These are phyloP conservation scores for Yponomeuta plumbellus DNA, from an alignment of 2,888 invertebrate species.

Conservation along the genomic window DNA sequence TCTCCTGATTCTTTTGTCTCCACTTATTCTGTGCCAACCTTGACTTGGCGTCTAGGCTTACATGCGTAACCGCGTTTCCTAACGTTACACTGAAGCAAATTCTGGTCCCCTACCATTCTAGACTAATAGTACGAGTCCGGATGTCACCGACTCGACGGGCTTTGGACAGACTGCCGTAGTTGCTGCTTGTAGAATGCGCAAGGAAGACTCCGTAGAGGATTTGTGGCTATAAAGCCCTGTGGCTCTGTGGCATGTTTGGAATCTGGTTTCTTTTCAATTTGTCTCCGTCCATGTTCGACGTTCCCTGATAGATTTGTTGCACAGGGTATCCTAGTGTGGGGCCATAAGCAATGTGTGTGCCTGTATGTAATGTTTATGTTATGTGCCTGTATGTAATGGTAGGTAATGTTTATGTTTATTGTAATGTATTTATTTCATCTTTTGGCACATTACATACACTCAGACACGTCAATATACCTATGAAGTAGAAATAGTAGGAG, in stretches of 20 bases:
- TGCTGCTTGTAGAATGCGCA: slow-evolving; percentile 16
- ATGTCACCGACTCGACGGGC: not conserved
- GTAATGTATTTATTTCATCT: too few relatives aligned
- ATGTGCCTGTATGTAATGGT: too few relatives aligned
- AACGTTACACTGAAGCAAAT: not conserved
- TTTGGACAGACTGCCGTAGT: not conserved
- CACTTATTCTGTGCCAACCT: slow-evolving; percentile 5
- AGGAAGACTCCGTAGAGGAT: slow-evolving; percentile 15
- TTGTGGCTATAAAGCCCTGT: not conserved
- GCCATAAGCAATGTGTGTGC: too few relatives aligned
- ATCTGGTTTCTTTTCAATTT: slow-evolving; percentile 21
- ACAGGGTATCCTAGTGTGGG: too few relatives aligned
- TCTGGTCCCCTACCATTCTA: not conserved
- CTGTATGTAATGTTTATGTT: too few relatives aligned
- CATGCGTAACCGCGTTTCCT: slow-evolving; percentile 6
- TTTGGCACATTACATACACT: too few relatives aligned
- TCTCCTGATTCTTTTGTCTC: too few relatives aligned
- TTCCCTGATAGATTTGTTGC: not conserved
- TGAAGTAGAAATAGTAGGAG: too few relatives aligned
- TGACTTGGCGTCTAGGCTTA: slow-evolving; percentile 15
- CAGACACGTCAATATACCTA: too few relatives aligned
- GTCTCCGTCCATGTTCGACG: slow-evolving; percentile 14
- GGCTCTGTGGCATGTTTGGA: slow-evolving; percentile 11
- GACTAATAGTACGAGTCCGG: not conserved
- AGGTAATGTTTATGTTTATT: too few relatives aligned